These are phyloP conservation scores for Melinaea marsaeus DNA, from an alignment of 2,888 invertebrate genomes.

Conservation along the genomic window DNA sequence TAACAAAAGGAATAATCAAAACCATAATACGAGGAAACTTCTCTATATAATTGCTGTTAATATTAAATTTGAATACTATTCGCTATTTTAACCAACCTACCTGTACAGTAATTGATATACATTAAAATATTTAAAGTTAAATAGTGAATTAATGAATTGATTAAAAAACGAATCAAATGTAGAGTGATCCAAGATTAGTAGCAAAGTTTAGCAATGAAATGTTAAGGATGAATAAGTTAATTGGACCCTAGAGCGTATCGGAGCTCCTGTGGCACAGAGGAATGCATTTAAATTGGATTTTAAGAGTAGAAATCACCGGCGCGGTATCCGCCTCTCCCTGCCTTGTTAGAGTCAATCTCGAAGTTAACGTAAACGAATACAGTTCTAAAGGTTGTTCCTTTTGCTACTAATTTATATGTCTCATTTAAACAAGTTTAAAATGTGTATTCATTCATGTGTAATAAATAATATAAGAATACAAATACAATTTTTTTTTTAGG, in stretches of 20 bases:
- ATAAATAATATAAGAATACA: no score
- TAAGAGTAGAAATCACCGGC: constrained; percentile 77
- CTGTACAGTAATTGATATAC: no score
- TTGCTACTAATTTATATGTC: no score
- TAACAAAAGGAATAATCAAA: constrained; percentile 18
- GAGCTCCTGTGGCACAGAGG: constrained; percentile 75
- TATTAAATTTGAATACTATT: no score
- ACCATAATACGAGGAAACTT: background rate
- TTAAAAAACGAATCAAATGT: constrained; percentile 13
- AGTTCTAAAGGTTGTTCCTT: constrained; percentile 63
- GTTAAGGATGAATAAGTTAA: constrained; percentile 78
- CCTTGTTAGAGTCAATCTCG: constrained; percentile 77
- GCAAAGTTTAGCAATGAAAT: constrained; percentile 73
- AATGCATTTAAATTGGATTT: constrained; percentile 79
- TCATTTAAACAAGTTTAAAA: no score
- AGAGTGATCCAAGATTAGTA: constrained; percentile 34
- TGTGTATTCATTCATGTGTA: no score
- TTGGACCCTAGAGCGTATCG: constrained; percentile 75
- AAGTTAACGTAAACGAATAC: constrained; percentile 77
- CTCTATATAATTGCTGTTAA: background rate
- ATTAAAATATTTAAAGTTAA: no score
- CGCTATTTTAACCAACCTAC: no score
- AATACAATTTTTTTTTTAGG: no score
- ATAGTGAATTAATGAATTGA: background rate
- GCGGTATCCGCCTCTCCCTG: constrained; percentile 63